Conservation (phyloP, 2,888 invertebrate species). For the Amblyjoppa proteus region DNA sequence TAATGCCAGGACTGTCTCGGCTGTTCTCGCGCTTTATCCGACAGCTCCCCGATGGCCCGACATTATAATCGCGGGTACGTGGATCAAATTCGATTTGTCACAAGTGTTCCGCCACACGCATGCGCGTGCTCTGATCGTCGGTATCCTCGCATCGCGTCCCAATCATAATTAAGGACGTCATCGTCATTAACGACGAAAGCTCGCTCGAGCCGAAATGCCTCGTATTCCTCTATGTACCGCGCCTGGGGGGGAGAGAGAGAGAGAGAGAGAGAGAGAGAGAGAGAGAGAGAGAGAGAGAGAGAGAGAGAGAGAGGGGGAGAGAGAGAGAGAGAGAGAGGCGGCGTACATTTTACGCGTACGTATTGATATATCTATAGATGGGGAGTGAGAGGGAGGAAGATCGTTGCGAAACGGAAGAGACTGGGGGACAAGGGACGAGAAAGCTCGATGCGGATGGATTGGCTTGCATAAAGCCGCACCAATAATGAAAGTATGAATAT, state of each 20-base stretch:
- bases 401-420: conserved; percentile 7
- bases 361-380: neutral
- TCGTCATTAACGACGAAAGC: conserved; percentile 66
- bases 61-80: conserved; percentile 12
- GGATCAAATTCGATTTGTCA: conserved; percentile 39
- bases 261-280: neutral
- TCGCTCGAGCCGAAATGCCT: conserved; percentile 60
- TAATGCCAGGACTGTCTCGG: neutral
- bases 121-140: conserved; percentile 34
- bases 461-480: conserved; percentile 68
- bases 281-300: neutral
- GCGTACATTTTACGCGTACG: neutral
- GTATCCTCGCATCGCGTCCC: conserved; percentile 40
- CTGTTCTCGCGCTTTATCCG: neutral
- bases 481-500: conserved; percentile 79
- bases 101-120: conserved; percentile 13
- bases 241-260: no score
- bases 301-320: no score
- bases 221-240: conserved; percentile 34
- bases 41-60: conserved; percentile 23
- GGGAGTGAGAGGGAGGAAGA: conserved; percentile 34
- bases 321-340: neutral
- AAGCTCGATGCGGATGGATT: conserved; percentile 69
- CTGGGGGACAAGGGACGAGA: conserved; percentile 52
- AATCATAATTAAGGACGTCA: conserved; percentile 69